Base-by-base conservation (phyloP, 2,888 invertebrate species). In the Tipula confusa region DNA sequence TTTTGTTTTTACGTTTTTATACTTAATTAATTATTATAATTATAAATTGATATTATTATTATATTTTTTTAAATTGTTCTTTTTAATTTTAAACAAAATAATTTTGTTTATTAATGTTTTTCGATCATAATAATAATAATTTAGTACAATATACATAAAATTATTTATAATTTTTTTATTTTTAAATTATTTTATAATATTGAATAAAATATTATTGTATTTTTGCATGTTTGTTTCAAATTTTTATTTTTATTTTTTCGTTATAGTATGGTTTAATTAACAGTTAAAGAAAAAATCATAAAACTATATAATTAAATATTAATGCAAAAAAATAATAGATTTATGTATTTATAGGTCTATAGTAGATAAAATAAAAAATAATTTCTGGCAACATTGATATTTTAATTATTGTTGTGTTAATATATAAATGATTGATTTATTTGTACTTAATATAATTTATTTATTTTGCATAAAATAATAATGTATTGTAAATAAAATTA, bases 61-160 rank as follows among this genome's bases (percentile, higher is more conserved):
- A 24, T 24, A 24, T 48, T 48, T 48, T 48, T 64, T 64, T 64
- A 64, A 24, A 64, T 64, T 64, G 64, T 24, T 64, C 24, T 24
- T 64, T 64, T 24, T 24, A 64, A 64, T 64, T 24, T 3, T 64
- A 9, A 43, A 43, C 3, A 3, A 43, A 43, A 43, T 15, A 18
- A 15, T 5, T 36, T 36, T 36, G 11, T 43, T 43, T 43, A 43
- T 43, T 43, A 43, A 15, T 43, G 15, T 15, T 43, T 43, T 43
- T 43, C n/a, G 43, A 24, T 38, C 9, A 38, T 38, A 38, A 38
- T 64, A 64, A 64, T 64, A 64, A 64, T 64, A 64, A 64, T 18
- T 64, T 64, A 64, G 64, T 64, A 64, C 64, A 64, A 33, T 64
- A 64, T 64, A 64, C 64, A 64, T 64, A 64, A 64, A 64, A n/a